Percentiles rank a stretch among this genome's conserved stretches.
phyloP scores from a whole-genome alignment of 2,113 vertebrate genomes.

The Greenwoodochromis staneri region DNA sequence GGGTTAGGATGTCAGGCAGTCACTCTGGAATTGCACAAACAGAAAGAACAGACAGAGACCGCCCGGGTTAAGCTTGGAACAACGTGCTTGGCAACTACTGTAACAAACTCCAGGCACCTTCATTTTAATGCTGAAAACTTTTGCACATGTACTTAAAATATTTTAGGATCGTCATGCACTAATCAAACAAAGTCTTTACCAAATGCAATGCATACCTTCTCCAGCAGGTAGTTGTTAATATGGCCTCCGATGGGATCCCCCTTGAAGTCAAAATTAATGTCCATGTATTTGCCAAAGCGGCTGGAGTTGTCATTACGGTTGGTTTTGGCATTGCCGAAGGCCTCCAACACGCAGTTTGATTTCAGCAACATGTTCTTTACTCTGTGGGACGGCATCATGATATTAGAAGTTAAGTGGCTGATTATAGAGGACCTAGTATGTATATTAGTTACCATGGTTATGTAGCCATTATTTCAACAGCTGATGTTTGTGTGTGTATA shows the following conservation, averaged over 20 bases:
- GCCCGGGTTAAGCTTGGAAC: not conserved
- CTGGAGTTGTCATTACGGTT: constrained; percentile 99
- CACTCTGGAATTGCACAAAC: not conserved
- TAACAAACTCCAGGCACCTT: not conserved
- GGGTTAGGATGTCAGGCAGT: not conserved
- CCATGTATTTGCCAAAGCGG: constrained; percentile 98
- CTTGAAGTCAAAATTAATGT: constrained; percentile 99
- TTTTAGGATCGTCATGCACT: rapidly evolving
- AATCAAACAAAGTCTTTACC: not conserved
- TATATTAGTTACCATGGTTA: not conserved
- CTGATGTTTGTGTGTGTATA: not conserved
- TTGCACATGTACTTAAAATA: not conserved
- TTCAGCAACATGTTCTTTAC: constrained; percentile 97
- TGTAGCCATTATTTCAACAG: not conserved
- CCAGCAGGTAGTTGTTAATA: constrained; percentile 96
- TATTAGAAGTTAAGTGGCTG: not conserved
- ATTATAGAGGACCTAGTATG: not conserved
- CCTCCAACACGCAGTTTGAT: constrained; percentile 96
- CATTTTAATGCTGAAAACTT: not conserved
- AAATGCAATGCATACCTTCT: constrained; percentile 79
- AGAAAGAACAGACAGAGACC: not conserved
- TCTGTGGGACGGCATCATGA: constrained; percentile 52
- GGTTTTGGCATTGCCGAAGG: constrained; percentile 97
- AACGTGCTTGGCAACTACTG: rapidly evolving
- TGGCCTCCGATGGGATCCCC: constrained; percentile 97